Evolutionary conservation across 2,888 invertebrate species (phyloP), one percentile per base, ranked within the genome.

Genomic region (Molorchus minor): DNA sequence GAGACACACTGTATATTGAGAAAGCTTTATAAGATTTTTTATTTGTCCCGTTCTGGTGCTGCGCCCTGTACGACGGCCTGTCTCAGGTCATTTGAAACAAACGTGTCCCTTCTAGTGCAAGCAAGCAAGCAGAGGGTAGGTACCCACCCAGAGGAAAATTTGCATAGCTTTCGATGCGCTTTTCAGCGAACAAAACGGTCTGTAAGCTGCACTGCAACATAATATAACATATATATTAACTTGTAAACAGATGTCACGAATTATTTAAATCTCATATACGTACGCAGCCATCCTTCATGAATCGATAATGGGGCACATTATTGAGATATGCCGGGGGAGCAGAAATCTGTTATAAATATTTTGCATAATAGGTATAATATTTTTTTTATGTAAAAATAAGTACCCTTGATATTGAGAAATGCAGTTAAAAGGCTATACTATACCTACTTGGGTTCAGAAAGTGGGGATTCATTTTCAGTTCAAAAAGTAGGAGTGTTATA

Each of bases 211-310:
- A 56, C 58, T 49, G 47, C 60, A 64, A 52, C 56, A 61, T 62
- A n/a, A n/a, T n/a, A 60, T 62, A 63, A 72, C 71, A 71, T 72
- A 72, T n/a, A n/a, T 73, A 75, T 74, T 75, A 74, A 75, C 74
- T 74, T 76, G 75, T 76, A 74, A 76, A 76, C 76, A 76, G 75
- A 76, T 76, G 76, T 75, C 72, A 67, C 61, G 68, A 72, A 70
- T 72, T 70, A 72, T 71, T 67, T 62, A 66, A 67, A 70, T 67
- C 58, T 64, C 61, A 54, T 66, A 58, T 61, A 51, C 64, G 60
- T 66, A 58, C 60, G 55, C 64, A 62, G 51, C 41, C 59, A 56
- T 56, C 49, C 44, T 59, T 60, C 56, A 66, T 66, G 62, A 62
- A 60, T 64, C 64, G 43, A 56, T 61, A 64, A 64, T 53, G 35